Percentiles rank a stretch among this genome's conserved stretches.
phyloP scores from a whole-genome alignment of 2,888 invertebrate genomes.

The Polyploca ridens region DNA sequence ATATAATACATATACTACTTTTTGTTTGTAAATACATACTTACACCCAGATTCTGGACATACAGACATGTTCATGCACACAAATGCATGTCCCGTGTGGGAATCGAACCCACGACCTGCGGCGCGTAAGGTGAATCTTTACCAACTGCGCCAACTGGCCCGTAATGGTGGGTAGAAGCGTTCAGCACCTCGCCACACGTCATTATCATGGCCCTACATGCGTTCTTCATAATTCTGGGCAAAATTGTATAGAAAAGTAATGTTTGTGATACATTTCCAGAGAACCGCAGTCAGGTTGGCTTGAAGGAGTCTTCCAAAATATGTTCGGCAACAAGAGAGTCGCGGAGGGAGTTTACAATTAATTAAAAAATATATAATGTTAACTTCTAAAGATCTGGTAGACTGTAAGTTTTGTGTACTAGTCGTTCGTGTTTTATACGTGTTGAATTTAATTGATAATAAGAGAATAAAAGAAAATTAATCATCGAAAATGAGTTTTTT shows the following conservation, averaged over 20 bases:
- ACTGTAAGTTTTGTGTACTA: constrained; percentile 6
- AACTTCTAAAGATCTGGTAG: constrained; percentile 10
- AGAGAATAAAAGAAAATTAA: background rate
- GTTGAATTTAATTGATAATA: background rate
- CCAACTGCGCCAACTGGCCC: no score
- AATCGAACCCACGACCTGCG: no score
- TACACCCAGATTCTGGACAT: no score
- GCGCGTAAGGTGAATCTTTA: no score
- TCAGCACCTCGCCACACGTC: no score
- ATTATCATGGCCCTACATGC: no score
- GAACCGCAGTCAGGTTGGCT: constrained; percentile 72
- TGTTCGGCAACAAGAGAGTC: constrained; percentile 30
- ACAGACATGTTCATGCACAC: no score
- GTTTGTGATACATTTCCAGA: constrained; percentile 51
- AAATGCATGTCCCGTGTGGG: no score
- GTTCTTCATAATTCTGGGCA: no score
- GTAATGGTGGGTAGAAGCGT: no score
- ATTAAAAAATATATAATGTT: constrained; percentile 4
- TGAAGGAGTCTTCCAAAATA: constrained; percentile 54
- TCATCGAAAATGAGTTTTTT: background rate
- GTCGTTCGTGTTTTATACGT: constrained; percentile 7
- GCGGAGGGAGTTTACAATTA: constrained; percentile 1
- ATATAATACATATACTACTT: no score
- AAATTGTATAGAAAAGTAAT: background rate
- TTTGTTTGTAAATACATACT: no score